Evolutionary conservation across 2,113 vertebrate species (phyloP).

Genomic region (Leucopsar rothschildi): DNA sequence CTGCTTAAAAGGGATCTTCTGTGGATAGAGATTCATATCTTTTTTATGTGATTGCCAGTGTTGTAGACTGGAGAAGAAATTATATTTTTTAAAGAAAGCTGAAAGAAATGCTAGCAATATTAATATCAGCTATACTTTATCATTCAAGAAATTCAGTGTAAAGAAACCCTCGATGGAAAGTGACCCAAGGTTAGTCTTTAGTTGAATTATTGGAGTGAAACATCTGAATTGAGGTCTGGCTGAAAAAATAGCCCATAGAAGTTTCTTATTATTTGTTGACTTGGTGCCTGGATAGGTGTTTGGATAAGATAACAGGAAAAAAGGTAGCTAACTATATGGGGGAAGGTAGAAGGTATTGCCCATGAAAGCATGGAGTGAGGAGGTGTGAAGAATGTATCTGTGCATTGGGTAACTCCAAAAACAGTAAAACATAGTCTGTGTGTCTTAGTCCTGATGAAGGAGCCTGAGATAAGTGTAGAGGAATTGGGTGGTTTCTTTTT

Average conservation of each 20-base stretch:
- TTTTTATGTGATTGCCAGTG: not conserved
- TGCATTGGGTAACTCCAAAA: too few relatives aligned
- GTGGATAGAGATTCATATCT: not conserved
- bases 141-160: not conserved
- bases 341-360: not conserved
- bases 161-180: not conserved
- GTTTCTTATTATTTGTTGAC: not conserved
- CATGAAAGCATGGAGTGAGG: not conserved
- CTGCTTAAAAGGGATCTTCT: not conserved
- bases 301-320: not conserved
- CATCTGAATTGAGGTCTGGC: not conserved
- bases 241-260: not conserved
- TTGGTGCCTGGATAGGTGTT: not conserved
- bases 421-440: not conserved
- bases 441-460: not conserved
- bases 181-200: not conserved
- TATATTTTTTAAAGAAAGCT: not conserved
- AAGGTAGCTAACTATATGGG: fast-evolving
- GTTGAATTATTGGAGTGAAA: not conserved
- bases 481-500: not conserved
- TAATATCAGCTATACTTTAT: not conserved
- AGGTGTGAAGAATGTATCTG: not conserved
- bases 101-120: not conserved
- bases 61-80: not conserved
- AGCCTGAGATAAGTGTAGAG: not conserved